Evolutionary conservation across 1,140 invertebrate species (phyloP), one percentile per base, ranked within the genome.

Genomic region (Leguminivora glycinivorella): DNA sequence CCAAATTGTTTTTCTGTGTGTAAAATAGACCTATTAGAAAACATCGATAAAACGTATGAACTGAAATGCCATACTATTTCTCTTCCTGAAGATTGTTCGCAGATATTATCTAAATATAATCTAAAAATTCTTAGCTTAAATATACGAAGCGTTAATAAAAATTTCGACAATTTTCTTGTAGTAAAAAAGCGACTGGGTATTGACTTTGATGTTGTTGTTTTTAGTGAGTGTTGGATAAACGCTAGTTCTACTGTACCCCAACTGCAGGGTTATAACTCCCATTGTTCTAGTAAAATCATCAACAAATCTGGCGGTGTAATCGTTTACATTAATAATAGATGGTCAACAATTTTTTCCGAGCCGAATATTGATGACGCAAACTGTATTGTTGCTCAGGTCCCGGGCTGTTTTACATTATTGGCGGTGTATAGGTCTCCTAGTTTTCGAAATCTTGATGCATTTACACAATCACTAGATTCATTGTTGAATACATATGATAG

Each of bases 301-400:
- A 67, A 67, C 34, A 67, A 67, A n/a, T n/a, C n/a, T n/a, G n/a
- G n/a, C n/a, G n/a, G n/a, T n/a, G n/a, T n/a, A n/a, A n/a, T n/a
- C n/a, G 26, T 67, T 40, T 67, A 67, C 34, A 26, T 67, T 2
- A 67, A 67, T 14, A 67, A 29, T 19, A 67, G 25, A 34, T 67
- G 63, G 63, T 67, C 63, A n/a, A 2, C 63, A 34, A 67, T 25
- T 34, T 22, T 67, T 25, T 29, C 63, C 4, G 63, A 67, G n/a
- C 29, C 29, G 10, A 19, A 67, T 29, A 67, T 67, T 1, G 29
- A 67, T 40, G 63, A 67, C 7, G 63, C 63, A 4, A 67, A 67
- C n/a, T 22, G 63, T 10, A 4, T 67, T 25, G 7, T 67, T 17
- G 29, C 25, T 34, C 19, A 67, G 34, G 63, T 67, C 12, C 63